These are phyloP conservation scores for Molothrus aeneus DNA, from an alignment of 2,797 vertebrate genomes.

Conservation along the genomic window DNA sequence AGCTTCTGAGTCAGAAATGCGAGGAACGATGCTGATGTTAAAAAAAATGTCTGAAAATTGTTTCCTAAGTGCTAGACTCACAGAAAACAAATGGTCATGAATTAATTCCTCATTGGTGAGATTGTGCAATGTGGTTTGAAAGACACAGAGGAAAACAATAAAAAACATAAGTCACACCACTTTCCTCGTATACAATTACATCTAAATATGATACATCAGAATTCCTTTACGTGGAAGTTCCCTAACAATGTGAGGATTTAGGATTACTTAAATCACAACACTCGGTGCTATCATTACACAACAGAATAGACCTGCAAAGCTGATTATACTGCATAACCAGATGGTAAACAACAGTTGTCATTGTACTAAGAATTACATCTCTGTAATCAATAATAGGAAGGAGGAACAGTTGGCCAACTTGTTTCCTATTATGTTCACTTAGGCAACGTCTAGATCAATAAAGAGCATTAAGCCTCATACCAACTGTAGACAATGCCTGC, in stretches of 20 bases:
- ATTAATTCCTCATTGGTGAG: not conserved
- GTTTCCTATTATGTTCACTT: conserved; percentile 76
- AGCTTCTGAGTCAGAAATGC: not conserved
- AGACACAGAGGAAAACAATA: conserved; percentile 26
- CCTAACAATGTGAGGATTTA: conserved; percentile 37
- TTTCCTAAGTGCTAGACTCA: not conserved
- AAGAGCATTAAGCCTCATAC: conserved; percentile 54
- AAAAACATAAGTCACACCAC: not conserved
- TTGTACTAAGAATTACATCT: conserved; percentile 64
- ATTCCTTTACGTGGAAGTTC: conserved; percentile 17
- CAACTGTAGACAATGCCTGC: conserved; percentile 58
- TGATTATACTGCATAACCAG: conserved; percentile 72
- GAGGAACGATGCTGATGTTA: not conserved
- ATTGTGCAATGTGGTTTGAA: not conserved
- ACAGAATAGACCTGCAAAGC: conserved; percentile 67
- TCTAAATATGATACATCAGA: conserved; percentile 35
- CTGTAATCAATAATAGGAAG: conserved; percentile 76
- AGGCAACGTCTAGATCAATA: conserved; percentile 59
- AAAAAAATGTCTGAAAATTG: not conserved
- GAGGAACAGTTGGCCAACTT: conserved; percentile 75
- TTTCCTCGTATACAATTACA: not conserved
- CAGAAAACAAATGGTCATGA: conserved; percentile 8
- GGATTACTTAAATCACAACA: conserved; percentile 56
- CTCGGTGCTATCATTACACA: conserved; percentile 32
- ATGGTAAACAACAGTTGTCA: conserved; percentile 75